Conservation (phyloP, 1,140 invertebrate species). For the Nilaparvata lugens region DNA sequence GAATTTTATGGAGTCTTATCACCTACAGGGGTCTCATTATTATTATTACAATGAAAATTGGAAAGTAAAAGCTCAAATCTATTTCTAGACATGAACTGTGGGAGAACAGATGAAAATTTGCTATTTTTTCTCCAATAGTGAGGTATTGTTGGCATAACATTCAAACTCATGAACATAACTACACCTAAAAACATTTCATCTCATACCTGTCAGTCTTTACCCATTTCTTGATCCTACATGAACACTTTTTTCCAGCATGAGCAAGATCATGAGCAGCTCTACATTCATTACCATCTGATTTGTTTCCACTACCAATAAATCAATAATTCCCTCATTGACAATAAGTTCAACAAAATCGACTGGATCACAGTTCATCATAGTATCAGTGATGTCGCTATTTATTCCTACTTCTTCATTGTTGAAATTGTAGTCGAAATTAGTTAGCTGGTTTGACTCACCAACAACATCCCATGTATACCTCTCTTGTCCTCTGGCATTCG, state of each 20-base stretch:
- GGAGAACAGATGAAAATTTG: not conserved
- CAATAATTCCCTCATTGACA: conserved; percentile 10
- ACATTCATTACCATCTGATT: conserved; percentile 22
- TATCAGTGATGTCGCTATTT: not conserved
- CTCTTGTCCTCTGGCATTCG: no score
- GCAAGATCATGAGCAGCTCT: not conserved
- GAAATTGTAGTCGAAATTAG: not conserved
- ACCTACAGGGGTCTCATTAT: conserved; percentile 18
- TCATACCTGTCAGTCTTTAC: conserved; percentile 12
- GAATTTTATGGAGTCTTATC: conserved; percentile 24
- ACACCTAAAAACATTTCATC: conserved; percentile 26
- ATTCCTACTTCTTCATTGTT: not conserved
- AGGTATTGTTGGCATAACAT: not conserved
- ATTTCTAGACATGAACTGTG: conserved; percentile 16
- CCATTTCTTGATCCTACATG: conserved; percentile 8
- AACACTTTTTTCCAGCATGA: conserved; percentile 2
- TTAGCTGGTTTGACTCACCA: not conserved
- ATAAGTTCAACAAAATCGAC: not conserved
- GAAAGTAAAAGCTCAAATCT: conserved; percentile 23
- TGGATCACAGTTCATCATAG: not conserved
- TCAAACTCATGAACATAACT: conserved; percentile 25
- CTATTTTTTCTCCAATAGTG: conserved; percentile 11
- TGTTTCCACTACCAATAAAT: conserved; percentile 22
- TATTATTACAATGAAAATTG: conserved; percentile 24
- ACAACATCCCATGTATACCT: not conserved